Percentiles rank a stretch among this genome's conserved stretches.
phyloP scores from a whole-genome alignment of 2,888 invertebrate genomes.

The Hirtodrosophila cameraria region DNA sequence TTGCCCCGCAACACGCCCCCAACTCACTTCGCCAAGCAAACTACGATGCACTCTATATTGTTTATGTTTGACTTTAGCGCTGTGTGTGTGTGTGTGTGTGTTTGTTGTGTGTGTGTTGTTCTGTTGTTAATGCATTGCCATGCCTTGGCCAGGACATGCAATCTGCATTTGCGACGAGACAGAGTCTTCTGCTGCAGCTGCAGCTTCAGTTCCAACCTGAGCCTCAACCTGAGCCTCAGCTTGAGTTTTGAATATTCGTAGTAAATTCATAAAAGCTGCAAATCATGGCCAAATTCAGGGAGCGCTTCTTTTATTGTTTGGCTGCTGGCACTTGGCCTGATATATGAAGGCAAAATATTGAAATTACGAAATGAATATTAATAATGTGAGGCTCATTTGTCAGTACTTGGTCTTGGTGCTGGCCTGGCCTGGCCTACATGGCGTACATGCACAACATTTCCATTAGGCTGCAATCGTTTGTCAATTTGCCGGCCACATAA shows the following conservation, averaged over 20 bases:
- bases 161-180: conserved; percentile 66
- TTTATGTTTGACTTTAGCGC: conserved; percentile 55
- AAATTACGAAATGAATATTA: conserved; percentile 71
- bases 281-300: conserved; percentile 54
- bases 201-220: conserved; percentile 1
- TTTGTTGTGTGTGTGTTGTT: conserved; percentile 9
- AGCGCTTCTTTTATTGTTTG: conserved; percentile 46
- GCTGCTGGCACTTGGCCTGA: conserved; percentile 38
- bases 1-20: conserved; percentile 22
- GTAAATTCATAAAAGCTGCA: conserved; percentile 52
- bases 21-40: neutral
- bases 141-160: conserved; percentile 61
- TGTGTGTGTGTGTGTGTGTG: conserved; percentile 6
- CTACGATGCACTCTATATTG: conserved; percentile 54
- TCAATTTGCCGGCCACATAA: conserved; percentile 65
- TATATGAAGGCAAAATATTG: conserved; percentile 45
- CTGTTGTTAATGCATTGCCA: conserved; percentile 65
- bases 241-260: conserved; percentile 29
- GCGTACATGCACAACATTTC: conserved; percentile 59
- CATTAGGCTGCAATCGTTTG: conserved; percentile 69
- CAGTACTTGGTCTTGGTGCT: neutral
- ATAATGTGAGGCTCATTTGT: conserved; percentile 46
- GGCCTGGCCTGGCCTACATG: conserved; percentile 12
- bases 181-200: conserved; percentile 5
- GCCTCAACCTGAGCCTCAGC: neutral